Conservation (phyloP, 2,888 invertebrate genomes). For the Drosophila austrosaltans region DNA sequence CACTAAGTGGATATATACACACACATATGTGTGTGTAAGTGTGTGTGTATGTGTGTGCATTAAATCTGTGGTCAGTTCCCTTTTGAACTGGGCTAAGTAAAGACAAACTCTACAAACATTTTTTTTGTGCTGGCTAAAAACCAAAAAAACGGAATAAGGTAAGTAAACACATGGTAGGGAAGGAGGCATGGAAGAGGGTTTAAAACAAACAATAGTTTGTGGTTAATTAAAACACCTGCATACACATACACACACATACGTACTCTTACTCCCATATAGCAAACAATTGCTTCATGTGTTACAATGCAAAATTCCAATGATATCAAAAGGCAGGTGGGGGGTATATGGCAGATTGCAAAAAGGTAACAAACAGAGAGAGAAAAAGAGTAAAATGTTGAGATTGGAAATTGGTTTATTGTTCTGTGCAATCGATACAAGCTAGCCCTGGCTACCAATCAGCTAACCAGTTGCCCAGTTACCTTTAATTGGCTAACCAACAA, state of each 20-base stretch:
- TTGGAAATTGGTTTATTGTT: constrained; percentile 50
- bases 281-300: constrained; percentile 38
- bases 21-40: constrained; percentile 7
- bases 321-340: constrained; percentile 3
- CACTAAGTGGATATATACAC: constrained; percentile 2
- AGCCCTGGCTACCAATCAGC: constrained; percentile 5
- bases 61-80: constrained; percentile 39
- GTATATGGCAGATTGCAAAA: background rate
- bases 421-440: constrained; percentile 14
- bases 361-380: no score
- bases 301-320: constrained; percentile 41
- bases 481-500: constrained; percentile 5
- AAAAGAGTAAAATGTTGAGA: constrained; percentile 15
- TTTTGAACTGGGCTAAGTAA: constrained; percentile 11
- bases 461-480: constrained; percentile 12
- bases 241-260: constrained; percentile 29
- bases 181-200: background rate
- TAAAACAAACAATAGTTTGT: constrained; percentile 38
- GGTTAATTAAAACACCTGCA: constrained; percentile 66
- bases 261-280: constrained; percentile 18
- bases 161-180: background rate
- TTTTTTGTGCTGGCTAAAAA: no score
- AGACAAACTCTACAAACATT: background rate
- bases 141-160: constrained; percentile 21
- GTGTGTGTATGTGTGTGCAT: constrained; percentile 35